Conservation (phyloP, 2,113 vertebrate genomes). For the Leucopternis melanops region DNA sequence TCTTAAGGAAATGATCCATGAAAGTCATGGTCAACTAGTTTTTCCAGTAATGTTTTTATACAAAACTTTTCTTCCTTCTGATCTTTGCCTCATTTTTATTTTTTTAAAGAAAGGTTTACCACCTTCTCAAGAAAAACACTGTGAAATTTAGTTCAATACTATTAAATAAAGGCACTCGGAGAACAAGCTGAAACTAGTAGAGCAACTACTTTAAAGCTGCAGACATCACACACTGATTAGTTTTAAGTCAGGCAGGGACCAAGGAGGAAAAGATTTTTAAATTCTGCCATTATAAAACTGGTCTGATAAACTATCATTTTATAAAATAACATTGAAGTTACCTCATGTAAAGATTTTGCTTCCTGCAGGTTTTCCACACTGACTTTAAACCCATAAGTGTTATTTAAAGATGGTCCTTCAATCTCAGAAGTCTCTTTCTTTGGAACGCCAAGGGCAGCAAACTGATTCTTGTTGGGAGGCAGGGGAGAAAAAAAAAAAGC, state of each 20-base stretch:
- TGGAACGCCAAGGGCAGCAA: constrained; percentile 78
- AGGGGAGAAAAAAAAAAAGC: not conserved
- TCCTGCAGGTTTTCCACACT: constrained; percentile 95
- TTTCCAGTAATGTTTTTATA: not conserved
- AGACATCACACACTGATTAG: not conserved
- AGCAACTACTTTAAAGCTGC: not conserved
- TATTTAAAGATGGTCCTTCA: constrained; percentile 92
- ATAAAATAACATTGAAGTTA: constrained; percentile 48
- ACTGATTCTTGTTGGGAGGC: constrained; percentile 80
- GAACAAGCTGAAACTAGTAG: not conserved
- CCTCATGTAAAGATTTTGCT: constrained; percentile 97
- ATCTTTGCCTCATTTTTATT: not conserved
- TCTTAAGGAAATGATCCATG: not conserved
- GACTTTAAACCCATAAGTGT: constrained; percentile 95
- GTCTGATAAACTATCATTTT: not conserved
- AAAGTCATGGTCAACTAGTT: not conserved
- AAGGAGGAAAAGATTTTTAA: not conserved
- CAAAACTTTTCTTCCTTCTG: not conserved
- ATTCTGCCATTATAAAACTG: not conserved
- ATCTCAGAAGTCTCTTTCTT: constrained; percentile 92
- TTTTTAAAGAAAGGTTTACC: not conserved
- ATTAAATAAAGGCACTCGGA: not conserved
- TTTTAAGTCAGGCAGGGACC: not conserved
- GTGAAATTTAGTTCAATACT: not conserved
- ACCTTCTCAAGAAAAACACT: not conserved